A percentile compares a stretch with the other conserved stretches of the same genome.
These are phyloP conservation scores for Oscheius myriophilus DNA, from an alignment of 2,888 invertebrate genomes.

Conservation along the genomic window DNA sequence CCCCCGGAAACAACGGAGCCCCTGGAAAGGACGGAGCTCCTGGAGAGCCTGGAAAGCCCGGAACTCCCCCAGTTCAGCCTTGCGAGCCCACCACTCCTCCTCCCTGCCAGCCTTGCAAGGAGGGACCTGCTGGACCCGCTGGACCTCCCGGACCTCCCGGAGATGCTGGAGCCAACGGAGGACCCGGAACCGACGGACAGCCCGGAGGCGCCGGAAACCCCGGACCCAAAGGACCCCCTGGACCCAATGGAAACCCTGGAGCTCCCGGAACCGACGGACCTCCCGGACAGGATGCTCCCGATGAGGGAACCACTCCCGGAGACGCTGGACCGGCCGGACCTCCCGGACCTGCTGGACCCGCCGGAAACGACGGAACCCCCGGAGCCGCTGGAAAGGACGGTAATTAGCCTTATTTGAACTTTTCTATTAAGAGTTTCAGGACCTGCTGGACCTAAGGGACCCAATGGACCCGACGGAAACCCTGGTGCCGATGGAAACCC, in stretches of 20 bases:
- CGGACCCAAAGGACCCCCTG: conserved; percentile 49
- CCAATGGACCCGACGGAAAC: conserved; percentile 59
- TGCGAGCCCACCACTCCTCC: conserved; percentile 42
- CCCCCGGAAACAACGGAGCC: conserved; percentile 47
- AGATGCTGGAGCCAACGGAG: conserved; percentile 76
- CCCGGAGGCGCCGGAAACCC: conserved; percentile 77
- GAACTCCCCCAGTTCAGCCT: conserved; percentile 51
- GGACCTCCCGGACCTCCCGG: conserved; percentile 60
- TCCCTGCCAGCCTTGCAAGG: conserved; percentile 47
- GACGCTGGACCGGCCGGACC: conserved; percentile 33
- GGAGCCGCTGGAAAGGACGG: conserved; percentile 29
- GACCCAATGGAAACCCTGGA: conserved; percentile 53
- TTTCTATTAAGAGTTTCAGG: conserved; percentile 56
- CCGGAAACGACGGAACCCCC: conserved; percentile 22
- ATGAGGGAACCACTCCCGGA: conserved; percentile 45
- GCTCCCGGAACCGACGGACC: conserved; percentile 47
- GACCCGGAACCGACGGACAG: conserved; percentile 53
- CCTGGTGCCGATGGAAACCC: conserved; percentile 49
- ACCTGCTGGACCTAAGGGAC: conserved; percentile 60
- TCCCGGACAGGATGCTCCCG: conserved; percentile 39
- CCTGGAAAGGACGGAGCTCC: conserved; percentile 59
- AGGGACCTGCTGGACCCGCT: conserved; percentile 54
- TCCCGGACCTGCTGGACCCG: conserved; percentile 32
- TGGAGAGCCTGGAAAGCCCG: conserved; percentile 58
- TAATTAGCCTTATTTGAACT: conserved; percentile 50